Conservation (phyloP, 2,888 invertebrate species). For the Vannuccia rotundouncinata region DNA sequence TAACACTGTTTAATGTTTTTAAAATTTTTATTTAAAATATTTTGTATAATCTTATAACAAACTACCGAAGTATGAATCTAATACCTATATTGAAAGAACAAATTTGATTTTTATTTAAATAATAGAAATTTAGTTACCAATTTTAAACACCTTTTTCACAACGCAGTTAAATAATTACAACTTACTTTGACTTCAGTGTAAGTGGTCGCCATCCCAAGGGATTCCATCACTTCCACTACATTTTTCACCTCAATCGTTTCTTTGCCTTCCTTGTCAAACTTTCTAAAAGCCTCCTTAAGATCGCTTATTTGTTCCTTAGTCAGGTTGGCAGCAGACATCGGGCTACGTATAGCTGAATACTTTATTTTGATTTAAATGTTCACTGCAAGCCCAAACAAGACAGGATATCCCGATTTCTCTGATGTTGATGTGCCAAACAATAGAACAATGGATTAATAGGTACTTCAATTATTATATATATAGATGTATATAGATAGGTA, state of each 20-base stretch:
- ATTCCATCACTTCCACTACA: not conserved
- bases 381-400: no score
- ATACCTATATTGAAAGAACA: not conserved
- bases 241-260: not conserved
- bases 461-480: no score
- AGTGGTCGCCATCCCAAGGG: not conserved
- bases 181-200: not conserved
- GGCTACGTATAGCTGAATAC: no score
- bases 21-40: not conserved
- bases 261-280: not conserved
- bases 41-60: not conserved
- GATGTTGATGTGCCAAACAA: no score
- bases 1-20: not conserved
- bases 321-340: not conserved
- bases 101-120: not conserved
- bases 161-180: not conserved
- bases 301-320: not conserved
- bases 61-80: not conserved
- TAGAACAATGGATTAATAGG: no score
- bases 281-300: not conserved
- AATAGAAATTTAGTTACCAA: not conserved
- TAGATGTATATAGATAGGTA: no score
- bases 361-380: no score
- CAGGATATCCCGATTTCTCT: no score
- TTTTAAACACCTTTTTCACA: not conserved